Conservation (phyloP, 2,797 vertebrate species). For the Tragelaphus eurycerus region DNA sequence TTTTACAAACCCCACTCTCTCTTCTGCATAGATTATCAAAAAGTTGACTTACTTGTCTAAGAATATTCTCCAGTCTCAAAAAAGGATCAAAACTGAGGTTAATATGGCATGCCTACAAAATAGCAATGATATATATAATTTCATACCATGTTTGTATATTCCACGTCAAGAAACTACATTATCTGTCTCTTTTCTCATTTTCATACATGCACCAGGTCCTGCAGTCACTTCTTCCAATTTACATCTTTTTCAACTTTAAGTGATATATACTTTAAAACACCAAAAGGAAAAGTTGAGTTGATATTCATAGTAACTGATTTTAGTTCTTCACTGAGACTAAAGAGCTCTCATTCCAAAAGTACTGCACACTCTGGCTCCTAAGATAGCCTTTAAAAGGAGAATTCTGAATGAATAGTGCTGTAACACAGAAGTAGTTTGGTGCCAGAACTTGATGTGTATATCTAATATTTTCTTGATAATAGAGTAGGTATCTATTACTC, state of each 20-base stretch:
- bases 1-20: background rate
- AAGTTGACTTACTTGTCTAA: background rate
- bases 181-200: background rate
- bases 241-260: background rate
- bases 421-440: background rate
- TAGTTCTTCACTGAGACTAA: background rate
- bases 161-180: background rate
- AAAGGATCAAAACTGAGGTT: background rate
- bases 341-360: background rate
- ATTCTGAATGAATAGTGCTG: background rate
- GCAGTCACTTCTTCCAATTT: background rate
- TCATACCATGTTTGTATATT: background rate
- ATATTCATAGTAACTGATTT: constrained; percentile 9
- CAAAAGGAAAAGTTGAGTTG: background rate
- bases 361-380: background rate
- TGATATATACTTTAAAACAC: background rate
- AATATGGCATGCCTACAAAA: background rate
- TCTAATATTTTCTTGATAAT: background rate
- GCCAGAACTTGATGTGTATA: background rate
- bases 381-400: background rate
- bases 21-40: background rate
- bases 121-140: background rate
- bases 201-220: background rate
- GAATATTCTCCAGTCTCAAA: background rate
- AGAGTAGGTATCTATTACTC: background rate